Conservation (phyloP, 1,140 invertebrate species). For the Zaprionus ghesquierei region DNA sequence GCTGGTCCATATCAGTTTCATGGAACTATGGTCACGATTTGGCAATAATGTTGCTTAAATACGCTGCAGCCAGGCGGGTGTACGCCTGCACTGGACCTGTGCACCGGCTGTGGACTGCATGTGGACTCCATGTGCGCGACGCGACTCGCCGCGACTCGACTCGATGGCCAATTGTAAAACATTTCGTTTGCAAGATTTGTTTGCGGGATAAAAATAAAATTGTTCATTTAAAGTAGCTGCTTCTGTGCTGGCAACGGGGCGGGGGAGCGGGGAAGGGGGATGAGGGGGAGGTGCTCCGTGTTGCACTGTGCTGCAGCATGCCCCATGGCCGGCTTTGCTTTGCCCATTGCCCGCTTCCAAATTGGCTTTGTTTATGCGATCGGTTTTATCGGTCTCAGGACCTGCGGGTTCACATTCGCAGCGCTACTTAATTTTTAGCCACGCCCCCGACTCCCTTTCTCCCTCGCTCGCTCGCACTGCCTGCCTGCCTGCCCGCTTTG, state of each 20-base stretch:
- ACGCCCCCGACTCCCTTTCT: constrained; percentile 3
- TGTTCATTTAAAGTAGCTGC: constrained; percentile 82
- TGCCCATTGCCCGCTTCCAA: constrained; percentile 51
- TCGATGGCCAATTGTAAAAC: constrained; percentile 75
- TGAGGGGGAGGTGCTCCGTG: background rate
- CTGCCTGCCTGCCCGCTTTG: background rate
- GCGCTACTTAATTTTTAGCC: constrained; percentile 65
- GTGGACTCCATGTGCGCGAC: constrained; percentile 31
- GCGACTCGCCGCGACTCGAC: constrained; percentile 13
- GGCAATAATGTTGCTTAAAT: constrained; percentile 83
- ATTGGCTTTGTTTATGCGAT: constrained; percentile 79
- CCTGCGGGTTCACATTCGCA: constrained; percentile 75
- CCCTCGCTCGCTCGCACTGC: background rate
- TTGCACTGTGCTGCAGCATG: constrained; percentile 19
- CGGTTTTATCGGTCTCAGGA: constrained; percentile 61
- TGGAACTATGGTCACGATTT: constrained; percentile 83
- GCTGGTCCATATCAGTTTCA: constrained; percentile 81
- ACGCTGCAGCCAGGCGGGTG: constrained; percentile 31
- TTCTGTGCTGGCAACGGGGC: constrained; percentile 56
- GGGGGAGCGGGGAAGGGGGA: background rate
- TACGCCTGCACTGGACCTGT: constrained; percentile 9
- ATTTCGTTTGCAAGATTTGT: constrained; percentile 81
- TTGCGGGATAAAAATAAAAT: constrained; percentile 82
- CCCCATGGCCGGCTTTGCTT: background rate
- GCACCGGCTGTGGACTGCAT: constrained; percentile 15